Conservation (phyloP, 2,113 vertebrate species). For the Lampris megalopsis region DNA sequence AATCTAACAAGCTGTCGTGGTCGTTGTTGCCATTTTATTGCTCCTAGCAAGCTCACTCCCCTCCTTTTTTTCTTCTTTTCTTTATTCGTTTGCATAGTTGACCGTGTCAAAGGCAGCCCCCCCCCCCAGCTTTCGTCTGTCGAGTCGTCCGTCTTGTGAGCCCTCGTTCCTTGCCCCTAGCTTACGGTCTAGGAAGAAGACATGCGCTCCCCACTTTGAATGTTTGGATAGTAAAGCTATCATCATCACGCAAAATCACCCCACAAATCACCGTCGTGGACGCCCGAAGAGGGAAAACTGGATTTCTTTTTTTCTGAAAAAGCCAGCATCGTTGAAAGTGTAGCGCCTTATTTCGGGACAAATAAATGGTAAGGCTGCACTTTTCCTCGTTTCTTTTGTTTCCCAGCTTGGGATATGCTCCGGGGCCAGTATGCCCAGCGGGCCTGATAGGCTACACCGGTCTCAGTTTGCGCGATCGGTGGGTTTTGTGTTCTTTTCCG, state of each 20-base stretch:
- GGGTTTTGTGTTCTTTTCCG: neutral
- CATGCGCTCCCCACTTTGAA: no score
- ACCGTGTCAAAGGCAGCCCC: neutral
- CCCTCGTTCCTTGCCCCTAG: no score
- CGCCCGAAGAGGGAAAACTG: no score
- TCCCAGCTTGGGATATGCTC: constrained; percentile 1
- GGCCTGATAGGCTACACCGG: neutral
- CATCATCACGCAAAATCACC: no score
- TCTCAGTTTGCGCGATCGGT: neutral
- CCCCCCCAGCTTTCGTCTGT: neutral
- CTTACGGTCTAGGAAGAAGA: no score
- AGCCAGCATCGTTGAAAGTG: no score
- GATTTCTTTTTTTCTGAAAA: no score
- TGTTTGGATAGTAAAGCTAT: no score
- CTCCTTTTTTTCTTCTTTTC: neutral
- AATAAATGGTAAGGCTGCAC: constrained; percentile 3
- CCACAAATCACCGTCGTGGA: no score
- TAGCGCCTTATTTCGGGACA: neutral
- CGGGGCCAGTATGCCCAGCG: neutral
- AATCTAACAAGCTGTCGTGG: neutral
- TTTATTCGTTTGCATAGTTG: neutral
- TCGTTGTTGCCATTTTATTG: constrained; percentile 23
- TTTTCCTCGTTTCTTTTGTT: constrained; percentile 3
- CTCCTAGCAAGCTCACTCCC: neutral
- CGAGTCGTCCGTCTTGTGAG: no score